A percentile compares a stretch with the other conserved stretches of the same genome.
These are phyloP conservation scores for Cynopterus sphinx DNA, from an alignment of 2,797 vertebrate genomes.

Conservation along the genomic window DNA sequence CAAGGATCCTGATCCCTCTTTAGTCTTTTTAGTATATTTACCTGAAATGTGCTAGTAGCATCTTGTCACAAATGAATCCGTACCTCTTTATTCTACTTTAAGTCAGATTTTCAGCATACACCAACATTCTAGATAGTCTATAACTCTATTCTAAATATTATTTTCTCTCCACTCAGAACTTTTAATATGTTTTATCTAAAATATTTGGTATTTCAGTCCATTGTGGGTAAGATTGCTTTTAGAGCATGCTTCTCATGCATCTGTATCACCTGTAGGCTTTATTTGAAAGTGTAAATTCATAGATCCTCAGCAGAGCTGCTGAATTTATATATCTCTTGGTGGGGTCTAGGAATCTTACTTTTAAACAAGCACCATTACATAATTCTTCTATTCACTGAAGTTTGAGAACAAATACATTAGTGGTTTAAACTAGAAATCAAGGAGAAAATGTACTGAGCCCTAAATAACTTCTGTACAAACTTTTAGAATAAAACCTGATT, in stretches of 20 bases:
- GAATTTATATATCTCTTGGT: neutral
- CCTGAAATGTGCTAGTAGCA: neutral
- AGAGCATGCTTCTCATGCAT: neutral
- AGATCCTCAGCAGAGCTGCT: neutral
- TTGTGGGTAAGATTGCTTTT: neutral
- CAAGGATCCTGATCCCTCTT: neutral
- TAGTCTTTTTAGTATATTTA: neutral
- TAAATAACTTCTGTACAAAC: neutral
- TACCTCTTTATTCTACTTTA: neutral
- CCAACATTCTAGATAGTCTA: neutral
- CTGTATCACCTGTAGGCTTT: neutral
- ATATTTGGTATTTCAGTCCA: neutral
- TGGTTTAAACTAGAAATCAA: neutral
- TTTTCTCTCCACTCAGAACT: neutral
- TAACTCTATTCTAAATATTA: neutral
- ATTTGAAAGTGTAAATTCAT: neutral
- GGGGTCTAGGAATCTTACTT: neutral
- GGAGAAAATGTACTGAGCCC: neutral
- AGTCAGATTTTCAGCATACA: neutral
- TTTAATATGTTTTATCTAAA: slow-evolving; percentile 11
- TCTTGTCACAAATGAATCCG: neutral
- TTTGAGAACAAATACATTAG: neutral
- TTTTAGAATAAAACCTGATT: neutral
- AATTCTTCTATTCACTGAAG: neutral
- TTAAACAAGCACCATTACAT: neutral